phyloP scores from a whole-genome alignment of 2,797 vertebrate genomes.

The Falco columbarius region DNA sequence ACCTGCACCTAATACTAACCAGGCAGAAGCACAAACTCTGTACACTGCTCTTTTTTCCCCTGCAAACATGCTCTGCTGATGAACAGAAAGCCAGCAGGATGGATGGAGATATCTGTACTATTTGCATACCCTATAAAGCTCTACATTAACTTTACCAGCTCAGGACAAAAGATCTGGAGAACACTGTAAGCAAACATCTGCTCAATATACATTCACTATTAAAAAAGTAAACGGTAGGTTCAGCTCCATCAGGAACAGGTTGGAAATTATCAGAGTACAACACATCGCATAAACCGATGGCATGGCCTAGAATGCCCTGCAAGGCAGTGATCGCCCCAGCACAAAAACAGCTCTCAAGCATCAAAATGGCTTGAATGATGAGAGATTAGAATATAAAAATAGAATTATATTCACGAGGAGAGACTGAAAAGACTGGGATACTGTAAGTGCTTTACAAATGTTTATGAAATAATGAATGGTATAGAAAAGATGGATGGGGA shows the following conservation, averaged over 20 bases:
- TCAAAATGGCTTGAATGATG: background rate
- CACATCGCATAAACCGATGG: constrained; percentile 19
- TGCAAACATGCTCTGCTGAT: background rate
- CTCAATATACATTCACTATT: constrained; percentile 49
- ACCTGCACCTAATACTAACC: background rate
- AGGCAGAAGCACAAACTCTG: background rate
- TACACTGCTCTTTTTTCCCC: background rate
- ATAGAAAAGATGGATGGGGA: background rate
- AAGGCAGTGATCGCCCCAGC: constrained; percentile 8
- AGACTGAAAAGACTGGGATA: background rate
- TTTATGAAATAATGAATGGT: background rate
- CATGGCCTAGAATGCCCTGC: background rate
- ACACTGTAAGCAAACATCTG: constrained; percentile 67
- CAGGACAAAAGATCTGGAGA: constrained; percentile 60
- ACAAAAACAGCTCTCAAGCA: background rate
- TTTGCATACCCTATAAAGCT: constrained; percentile 35
- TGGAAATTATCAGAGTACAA: constrained; percentile 50
- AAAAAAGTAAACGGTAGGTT: constrained; percentile 54
- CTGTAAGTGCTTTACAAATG: background rate
- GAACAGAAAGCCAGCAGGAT: background rate
- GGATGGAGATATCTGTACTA: background rate
- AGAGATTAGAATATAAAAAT: background rate
- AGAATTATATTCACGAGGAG: background rate
- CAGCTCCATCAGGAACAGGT: constrained; percentile 58
- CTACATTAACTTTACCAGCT: constrained; percentile 56